These are phyloP conservation scores for Leptopilina clavipes DNA, from an alignment of 1,140 invertebrate genomes.

Conservation along the genomic window DNA sequence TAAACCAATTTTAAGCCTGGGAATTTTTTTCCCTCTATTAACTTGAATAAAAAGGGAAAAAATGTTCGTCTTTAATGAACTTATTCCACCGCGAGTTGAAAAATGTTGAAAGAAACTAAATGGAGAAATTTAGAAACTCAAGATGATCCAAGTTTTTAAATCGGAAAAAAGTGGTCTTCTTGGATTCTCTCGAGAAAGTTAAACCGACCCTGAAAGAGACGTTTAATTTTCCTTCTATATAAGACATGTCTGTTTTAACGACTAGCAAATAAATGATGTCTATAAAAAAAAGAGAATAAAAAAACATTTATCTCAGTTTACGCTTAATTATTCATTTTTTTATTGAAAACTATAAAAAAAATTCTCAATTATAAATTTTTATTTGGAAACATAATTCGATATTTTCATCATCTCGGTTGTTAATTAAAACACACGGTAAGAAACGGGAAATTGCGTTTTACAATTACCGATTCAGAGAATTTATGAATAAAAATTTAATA, in stretches of 20 bases:
- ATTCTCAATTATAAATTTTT: too few relatives aligned
- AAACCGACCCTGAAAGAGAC: conserved; percentile 15
- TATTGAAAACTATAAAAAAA: too few relatives aligned
- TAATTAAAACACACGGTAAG: too few relatives aligned
- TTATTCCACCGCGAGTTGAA: neutral
- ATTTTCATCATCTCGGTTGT: too few relatives aligned
- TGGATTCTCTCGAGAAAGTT: conserved; percentile 9
- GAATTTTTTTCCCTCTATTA: too few relatives aligned
- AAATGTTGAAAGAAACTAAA: neutral
- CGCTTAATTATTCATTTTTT: conserved; percentile 9
- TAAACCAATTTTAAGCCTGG: too few relatives aligned
- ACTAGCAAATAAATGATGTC: conserved; percentile 8
- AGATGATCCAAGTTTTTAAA: conserved; percentile 26
- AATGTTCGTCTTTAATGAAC: neutral
- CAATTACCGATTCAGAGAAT: too few relatives aligned
- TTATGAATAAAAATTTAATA: too few relatives aligned
- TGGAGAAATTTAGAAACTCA: conserved; percentile 5
- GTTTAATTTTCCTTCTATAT: conserved; percentile 16
- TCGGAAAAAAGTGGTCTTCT: conserved; percentile 10
- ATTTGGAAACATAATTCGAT: too few relatives aligned
- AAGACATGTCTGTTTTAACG: conserved; percentile 21
- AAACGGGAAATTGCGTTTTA: too few relatives aligned
- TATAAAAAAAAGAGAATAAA: neutral
- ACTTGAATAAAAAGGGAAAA: too few relatives aligned
- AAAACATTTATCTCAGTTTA: neutral